Conservation (phyloP, 2,888 invertebrate genomes). For the Microctonus aethiopoides region DNA sequence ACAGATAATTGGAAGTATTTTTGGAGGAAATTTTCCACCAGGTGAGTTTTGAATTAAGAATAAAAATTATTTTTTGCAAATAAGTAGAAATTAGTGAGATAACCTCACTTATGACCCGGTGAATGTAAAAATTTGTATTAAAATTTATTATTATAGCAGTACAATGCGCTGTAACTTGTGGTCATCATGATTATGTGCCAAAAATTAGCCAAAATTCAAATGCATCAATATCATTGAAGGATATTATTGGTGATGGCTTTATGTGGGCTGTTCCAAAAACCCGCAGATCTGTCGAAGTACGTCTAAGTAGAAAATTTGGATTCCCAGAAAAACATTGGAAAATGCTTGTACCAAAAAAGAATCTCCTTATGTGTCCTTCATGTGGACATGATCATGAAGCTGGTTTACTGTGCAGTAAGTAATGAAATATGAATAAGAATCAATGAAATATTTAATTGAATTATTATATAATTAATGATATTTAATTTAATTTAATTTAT, state of each 20-base stretch:
- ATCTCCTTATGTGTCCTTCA: constrained; percentile 79
- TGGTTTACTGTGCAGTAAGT: constrained; percentile 84
- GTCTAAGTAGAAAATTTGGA: constrained; percentile 80
- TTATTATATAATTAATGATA: background rate
- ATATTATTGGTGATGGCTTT: constrained; percentile 79
- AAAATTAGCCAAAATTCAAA: constrained; percentile 32
- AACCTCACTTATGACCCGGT: background rate
- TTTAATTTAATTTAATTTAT: background rate
- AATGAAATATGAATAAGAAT: background rate
- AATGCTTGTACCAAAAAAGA: constrained; percentile 77
- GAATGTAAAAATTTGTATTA: background rate
- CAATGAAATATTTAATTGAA: background rate
- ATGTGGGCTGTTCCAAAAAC: constrained; percentile 86
- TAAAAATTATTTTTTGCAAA: no score
- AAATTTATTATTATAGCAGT: constrained; percentile 47
- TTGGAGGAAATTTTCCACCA: constrained; percentile 67
- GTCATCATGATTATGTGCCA: constrained; percentile 38
- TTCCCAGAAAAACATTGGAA: constrained; percentile 76
- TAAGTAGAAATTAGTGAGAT: no score
- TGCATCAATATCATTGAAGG: constrained; percentile 71
- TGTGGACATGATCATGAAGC: constrained; percentile 89
- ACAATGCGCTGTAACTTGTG: constrained; percentile 54
- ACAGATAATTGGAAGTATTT: constrained; percentile 55
- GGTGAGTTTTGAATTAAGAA: constrained; percentile 62
- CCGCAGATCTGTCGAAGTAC: constrained; percentile 80